Conservation (phyloP, 2,888 invertebrate species). For the Lottia scabra region DNA sequence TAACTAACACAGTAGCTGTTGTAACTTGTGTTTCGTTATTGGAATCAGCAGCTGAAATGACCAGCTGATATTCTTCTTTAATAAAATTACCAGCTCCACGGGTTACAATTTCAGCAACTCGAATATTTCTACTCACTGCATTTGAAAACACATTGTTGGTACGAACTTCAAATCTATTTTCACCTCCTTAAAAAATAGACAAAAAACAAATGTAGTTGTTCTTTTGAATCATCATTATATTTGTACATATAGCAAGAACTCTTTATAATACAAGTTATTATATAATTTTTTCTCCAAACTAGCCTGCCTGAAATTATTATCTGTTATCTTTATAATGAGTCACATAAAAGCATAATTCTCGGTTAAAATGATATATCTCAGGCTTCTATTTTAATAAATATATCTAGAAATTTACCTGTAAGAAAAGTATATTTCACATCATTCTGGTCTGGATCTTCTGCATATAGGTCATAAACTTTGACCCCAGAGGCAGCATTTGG, state of each 20-base stretch:
- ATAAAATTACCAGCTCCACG: constrained; percentile 48
- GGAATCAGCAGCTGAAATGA: constrained; percentile 81
- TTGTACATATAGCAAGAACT: too few species aligned
- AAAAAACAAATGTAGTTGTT: too few species aligned
- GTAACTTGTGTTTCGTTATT: constrained; percentile 38
- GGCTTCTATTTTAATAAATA: too few species aligned
- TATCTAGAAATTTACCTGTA: constrained; percentile 36
- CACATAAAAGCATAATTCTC: too few species aligned
- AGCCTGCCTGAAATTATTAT: too few species aligned
- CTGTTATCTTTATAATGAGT: too few species aligned
- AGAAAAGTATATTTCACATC: constrained; percentile 37
- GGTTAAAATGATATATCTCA: too few species aligned
- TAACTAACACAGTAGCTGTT: constrained; percentile 74
- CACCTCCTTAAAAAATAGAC: constrained; percentile 57
- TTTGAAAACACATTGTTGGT: constrained; percentile 73
- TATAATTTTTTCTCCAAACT: too few species aligned
- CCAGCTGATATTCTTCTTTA: constrained; percentile 84
- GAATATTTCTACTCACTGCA: constrained; percentile 42
- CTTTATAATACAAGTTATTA: too few species aligned
- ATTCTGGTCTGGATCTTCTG: constrained; percentile 95
- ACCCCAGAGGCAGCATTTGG: constrained; percentile 95
- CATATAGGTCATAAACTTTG: constrained; percentile 96
- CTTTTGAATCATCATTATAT: too few species aligned
- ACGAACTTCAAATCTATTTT: constrained; percentile 90
- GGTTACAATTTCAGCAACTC: constrained; percentile 47